Percentiles rank a stretch among this genome's conserved stretches.
Evolutionary conservation across 2,888 invertebrate species (phyloP).

Genomic region (Cremastobaeus sp.): DNA sequence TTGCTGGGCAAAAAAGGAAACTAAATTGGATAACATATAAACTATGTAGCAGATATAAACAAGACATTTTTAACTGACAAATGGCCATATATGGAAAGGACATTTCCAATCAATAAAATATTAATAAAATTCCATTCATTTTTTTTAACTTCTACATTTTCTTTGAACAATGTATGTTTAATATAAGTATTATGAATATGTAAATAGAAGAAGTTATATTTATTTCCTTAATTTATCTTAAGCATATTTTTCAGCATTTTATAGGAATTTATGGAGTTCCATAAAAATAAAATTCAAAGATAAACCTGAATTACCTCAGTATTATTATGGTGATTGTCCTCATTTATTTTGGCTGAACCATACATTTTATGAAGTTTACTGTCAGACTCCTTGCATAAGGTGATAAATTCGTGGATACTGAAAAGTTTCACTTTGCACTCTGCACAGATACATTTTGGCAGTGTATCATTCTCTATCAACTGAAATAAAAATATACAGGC

Average conservation of each 20-base stretch:
- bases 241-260: too few relatives aligned
- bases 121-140: too few relatives aligned
- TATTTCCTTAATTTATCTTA: too few relatives aligned
- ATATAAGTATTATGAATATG: too few relatives aligned
- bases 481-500: conserved; percentile 36
- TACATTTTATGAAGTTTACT: conserved; percentile 55
- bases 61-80: too few relatives aligned
- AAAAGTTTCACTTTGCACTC: conserved; percentile 48
- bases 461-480: conserved; percentile 44
- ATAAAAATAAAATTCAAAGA: neutral
- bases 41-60: too few relatives aligned
- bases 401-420: conserved; percentile 42
- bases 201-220: too few relatives aligned
- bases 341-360: conserved; percentile 27
- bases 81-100: neutral
- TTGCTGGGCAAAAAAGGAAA: too few relatives aligned
- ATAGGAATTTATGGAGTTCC: too few relatives aligned
- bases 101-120: neutral
- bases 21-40: neutral
- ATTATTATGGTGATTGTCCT: conserved; percentile 42
- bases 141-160: too few relatives aligned
- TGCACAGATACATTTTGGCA: conserved; percentile 52
- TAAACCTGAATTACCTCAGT: conserved; percentile 31
- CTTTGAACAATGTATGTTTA: too few relatives aligned
- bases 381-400: conserved; percentile 46